Evolutionary conservation across 2,113 vertebrate genomes (phyloP), one percentile per base, ranked within the genome.

Genomic region (Crocuta crocuta): DNA sequence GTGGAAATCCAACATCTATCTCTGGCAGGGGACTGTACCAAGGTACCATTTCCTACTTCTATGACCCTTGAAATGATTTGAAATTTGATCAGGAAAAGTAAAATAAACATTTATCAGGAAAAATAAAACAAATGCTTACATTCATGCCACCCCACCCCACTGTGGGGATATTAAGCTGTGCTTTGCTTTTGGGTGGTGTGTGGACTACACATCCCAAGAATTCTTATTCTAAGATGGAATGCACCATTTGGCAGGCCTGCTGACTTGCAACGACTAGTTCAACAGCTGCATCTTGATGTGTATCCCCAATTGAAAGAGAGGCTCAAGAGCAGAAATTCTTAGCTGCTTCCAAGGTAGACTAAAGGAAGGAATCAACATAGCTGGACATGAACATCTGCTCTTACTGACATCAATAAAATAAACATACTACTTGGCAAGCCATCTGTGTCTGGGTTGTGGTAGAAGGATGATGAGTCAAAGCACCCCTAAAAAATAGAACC

Each of bases 251-350:
- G 84, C 65, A 61, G 73, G 50, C 6, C 50, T 24, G 3, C 13
- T 91, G 68, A 39, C 74, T 61, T 28, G 23, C 12, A 96, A 26
- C 39, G 92, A 63, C 48, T 55, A 28, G 8, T 70, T 43, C 55
- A 96, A 70, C 96, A 97, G 96, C 93, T 94, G 94, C 43, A 28
- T 68, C 55, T 90, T 53, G 23, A 79, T 80, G 28, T 90, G n/a
- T 78, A 53, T 65, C 35, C 55, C 53, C 45, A 78, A 68, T 53
- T 96, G 39, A 91, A 88, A 92, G n/a, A 74, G 39, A 70, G 23
- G 26, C 89, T 55, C 55, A 35, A 68, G 55, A 86, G 23, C 7
- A 90, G 80, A 94, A 74, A 96, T 94, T 78, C 83, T 94, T 84
- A 55, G 35, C 55, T 48, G 45, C 26, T 97, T 94, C 70, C 89